Conservation (phyloP, 2,113 vertebrate species). For the Ellobius talpinus region DNA sequence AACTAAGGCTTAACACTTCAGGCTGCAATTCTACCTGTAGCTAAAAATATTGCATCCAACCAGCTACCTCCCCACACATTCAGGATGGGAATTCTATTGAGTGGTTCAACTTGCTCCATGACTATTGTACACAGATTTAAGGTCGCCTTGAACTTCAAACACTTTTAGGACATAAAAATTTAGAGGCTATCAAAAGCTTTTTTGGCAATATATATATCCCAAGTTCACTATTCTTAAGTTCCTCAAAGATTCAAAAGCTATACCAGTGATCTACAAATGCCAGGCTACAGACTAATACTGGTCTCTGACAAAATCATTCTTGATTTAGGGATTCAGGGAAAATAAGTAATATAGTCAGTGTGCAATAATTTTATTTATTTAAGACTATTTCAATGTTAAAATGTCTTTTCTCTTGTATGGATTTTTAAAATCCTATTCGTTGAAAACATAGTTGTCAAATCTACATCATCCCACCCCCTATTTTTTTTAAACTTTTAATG, state of each 20-base stretch:
- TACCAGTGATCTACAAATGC: background rate
- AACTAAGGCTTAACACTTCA: background rate
- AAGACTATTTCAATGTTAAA: background rate
- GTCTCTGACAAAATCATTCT: background rate
- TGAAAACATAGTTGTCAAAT: background rate
- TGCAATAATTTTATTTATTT: background rate
- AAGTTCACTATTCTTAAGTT: background rate
- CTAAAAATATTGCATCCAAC: background rate
- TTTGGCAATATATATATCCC: background rate
- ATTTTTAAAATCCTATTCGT: background rate
- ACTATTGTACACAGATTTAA: background rate
- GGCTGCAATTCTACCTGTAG: background rate
- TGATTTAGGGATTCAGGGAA: background rate
- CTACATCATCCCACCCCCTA: background rate
- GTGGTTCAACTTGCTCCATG: background rate
- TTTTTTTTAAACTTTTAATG: background rate
- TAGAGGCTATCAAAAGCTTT: background rate
- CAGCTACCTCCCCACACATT: background rate
- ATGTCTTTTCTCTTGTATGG: background rate
- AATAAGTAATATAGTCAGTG: background rate
- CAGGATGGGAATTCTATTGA: background rate
- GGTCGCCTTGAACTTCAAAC: background rate
- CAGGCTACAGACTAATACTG: background rate
- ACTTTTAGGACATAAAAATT: background rate
- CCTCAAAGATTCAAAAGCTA: background rate